phyloP scores from a whole-genome alignment of 2,888 invertebrate genomes.

The Spodoptera exigua region DNA sequence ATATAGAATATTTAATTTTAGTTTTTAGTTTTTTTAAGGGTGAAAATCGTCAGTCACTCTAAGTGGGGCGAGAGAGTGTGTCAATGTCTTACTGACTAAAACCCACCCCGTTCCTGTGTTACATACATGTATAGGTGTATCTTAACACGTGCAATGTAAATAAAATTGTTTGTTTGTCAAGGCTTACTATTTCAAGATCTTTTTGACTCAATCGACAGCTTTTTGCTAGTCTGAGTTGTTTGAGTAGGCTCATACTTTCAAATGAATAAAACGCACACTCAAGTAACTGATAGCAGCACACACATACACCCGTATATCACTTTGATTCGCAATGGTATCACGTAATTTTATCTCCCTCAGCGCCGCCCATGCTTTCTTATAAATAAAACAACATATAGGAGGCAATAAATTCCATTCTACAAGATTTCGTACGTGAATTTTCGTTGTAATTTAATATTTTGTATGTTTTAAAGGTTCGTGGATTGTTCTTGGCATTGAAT shows the following conservation, averaged over 20 bases:
- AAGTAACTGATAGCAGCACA: constrained; percentile 64
- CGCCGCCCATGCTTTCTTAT: constrained; percentile 84
- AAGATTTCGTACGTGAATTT: constrained; percentile 81
- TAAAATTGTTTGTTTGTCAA: no score
- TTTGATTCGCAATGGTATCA: constrained; percentile 88
- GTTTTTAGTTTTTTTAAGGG: no score
- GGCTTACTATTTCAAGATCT: no score
- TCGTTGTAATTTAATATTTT: constrained; percentile 83
- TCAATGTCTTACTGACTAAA: no score
- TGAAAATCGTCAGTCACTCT: no score
- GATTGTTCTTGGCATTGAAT: constrained; percentile 76
- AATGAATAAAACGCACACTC: constrained; percentile 45
- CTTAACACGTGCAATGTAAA: no score
- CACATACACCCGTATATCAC: constrained; percentile 80
- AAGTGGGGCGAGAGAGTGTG: no score
- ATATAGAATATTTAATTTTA: no score
- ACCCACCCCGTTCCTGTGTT: no score
- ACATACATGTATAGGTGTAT: no score
- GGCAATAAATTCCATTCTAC: constrained; percentile 85
- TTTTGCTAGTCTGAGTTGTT: no score
- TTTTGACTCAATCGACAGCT: no score
- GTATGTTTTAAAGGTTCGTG: constrained; percentile 77
- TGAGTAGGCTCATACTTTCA: constrained; percentile 18
- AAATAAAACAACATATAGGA: constrained; percentile 88
- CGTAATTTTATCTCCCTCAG: constrained; percentile 88